Percentiles rank a stretch among this genome's conserved stretches.
Conservation (phyloP, 2,888 invertebrate genomes). For the Torymus tubicola region DNA sequence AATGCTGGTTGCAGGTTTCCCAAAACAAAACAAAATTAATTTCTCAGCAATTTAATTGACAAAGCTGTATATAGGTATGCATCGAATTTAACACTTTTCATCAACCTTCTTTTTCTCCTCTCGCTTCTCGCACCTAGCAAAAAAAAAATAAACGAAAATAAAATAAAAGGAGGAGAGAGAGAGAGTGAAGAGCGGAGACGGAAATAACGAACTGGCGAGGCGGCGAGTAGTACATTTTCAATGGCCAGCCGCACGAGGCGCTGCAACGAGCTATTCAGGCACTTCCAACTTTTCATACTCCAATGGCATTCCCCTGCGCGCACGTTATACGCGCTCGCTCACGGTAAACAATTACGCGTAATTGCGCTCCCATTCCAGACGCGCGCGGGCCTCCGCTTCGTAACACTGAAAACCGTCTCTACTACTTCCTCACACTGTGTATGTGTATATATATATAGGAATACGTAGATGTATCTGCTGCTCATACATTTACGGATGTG, state of each 20-base stretch:
- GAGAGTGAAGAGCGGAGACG: background rate
- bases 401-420: slow-evolving; percentile 21
- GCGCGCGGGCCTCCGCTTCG: background rate
- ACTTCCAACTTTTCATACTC: slow-evolving; percentile 49
- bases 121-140: background rate
- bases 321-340: slow-evolving; percentile 1
- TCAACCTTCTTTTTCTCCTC: no score
- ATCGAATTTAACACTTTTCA: no score
- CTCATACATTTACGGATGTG: no score
- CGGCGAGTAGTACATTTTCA: slow-evolving; percentile 10
- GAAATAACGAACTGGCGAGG: slow-evolving; percentile 4
- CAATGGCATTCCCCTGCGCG: slow-evolving; percentile 32
- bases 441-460: background rate
- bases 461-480: background rate
- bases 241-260: background rate
- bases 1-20: no score
- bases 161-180: slow-evolving; percentile 1
- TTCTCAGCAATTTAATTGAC: no score
- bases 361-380: slow-evolving; percentile 46
- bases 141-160: slow-evolving; percentile 10
- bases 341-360: slow-evolving; percentile 53
- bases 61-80: no score
- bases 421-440: background rate
- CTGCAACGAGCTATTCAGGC: slow-evolving; percentile 38
- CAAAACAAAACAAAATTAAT: no score